Evolutionary conservation across 1,140 invertebrate genomes (phyloP).

Genomic region (Heliconius nattereri): DNA sequence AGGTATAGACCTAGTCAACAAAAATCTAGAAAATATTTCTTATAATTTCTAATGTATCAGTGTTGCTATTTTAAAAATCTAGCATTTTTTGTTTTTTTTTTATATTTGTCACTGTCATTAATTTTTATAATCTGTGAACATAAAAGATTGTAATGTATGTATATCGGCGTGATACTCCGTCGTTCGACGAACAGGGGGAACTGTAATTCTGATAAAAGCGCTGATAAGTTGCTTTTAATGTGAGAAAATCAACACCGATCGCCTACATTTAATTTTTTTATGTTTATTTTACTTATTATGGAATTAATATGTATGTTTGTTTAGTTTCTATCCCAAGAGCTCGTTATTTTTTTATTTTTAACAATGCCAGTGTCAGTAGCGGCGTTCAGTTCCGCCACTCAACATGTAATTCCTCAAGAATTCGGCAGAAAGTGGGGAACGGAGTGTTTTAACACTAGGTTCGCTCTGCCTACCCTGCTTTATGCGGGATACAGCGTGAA

Average conservation of each 20-base stretch:
- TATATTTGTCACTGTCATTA: neutral
- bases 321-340: neutral
- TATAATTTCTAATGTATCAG: neutral
- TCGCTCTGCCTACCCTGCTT: no score
- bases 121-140: conserved; percentile 41
- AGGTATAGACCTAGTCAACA: no score
- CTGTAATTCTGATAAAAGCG: conserved; percentile 47
- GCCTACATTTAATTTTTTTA: conserved; percentile 12
- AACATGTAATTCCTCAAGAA: neutral
- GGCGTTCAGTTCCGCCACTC: no score
- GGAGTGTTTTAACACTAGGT: no score
- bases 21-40: neutral
- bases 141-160: conserved; percentile 45
- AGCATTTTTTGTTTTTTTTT: neutral
- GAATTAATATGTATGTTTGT: neutral
- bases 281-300: conserved; percentile 13
- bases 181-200: conserved; percentile 46
- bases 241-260: conserved; percentile 54
- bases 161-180: conserved; percentile 51
- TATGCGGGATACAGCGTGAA: no score
- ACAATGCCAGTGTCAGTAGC: neutral
- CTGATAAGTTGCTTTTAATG: conserved; percentile 57
- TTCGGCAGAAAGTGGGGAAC: neutral
- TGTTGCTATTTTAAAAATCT: neutral
- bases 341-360: neutral